Conservation (phyloP, 2,113 vertebrate genomes). For the Prinia subflava region DNA sequence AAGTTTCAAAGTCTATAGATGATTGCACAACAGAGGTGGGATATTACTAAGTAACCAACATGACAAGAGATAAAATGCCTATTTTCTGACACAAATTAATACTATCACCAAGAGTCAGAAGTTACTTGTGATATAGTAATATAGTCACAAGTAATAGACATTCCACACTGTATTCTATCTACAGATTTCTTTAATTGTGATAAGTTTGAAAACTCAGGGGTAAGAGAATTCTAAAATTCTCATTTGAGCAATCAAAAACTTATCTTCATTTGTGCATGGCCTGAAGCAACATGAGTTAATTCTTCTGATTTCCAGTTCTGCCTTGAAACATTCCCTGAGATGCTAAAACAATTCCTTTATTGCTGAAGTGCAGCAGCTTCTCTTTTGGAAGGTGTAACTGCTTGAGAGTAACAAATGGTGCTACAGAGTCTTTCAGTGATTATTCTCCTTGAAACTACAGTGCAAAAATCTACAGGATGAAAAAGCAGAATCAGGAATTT, state of each 20-base stretch:
- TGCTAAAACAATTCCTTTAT: background rate
- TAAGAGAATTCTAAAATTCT: background rate
- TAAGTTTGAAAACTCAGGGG: background rate
- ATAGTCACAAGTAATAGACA: too few relatives aligned
- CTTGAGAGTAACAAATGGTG: background rate
- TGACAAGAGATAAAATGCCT: background rate
- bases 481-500: background rate
- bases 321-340: background rate
- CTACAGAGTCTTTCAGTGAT: background rate
- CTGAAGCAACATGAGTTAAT: background rate
- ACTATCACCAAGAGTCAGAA: background rate
- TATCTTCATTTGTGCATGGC: background rate
- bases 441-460: background rate
- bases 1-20: background rate
- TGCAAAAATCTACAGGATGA: background rate
- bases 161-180: background rate
- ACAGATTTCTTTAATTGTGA: background rate
- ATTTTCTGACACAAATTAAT: background rate
- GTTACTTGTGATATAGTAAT: too few relatives aligned
- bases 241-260: slow-evolving; percentile 11
- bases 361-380: background rate
- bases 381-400: background rate
- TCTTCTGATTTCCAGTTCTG: background rate
- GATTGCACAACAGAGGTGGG: background rate
- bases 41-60: background rate